Conservation (phyloP, 64 coral and sea anemone species). For the Montipora foliosa region DNA sequence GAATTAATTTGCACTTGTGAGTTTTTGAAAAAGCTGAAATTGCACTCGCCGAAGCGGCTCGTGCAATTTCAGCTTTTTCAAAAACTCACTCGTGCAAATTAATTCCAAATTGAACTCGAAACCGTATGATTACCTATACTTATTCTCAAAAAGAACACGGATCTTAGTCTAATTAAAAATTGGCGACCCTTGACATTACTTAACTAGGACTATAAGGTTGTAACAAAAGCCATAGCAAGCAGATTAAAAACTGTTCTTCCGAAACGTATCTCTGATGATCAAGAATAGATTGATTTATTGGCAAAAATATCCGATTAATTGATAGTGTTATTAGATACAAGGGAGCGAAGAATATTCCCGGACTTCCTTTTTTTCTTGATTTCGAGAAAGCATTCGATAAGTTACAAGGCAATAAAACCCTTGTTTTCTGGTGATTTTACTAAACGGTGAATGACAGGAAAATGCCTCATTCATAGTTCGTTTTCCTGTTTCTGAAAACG, state of each 20-base stretch:
- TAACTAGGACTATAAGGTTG: not conserved
- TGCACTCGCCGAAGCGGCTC: too few relatives aligned
- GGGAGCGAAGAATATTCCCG: not conserved
- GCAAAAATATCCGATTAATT: conserved; percentile 1
- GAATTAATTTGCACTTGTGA: too few relatives aligned
- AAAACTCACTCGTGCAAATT: too few relatives aligned
- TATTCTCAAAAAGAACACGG: not conserved
- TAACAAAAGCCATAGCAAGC: not conserved
- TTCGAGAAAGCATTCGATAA: not conserved
- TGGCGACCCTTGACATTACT: not conserved
- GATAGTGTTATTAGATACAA: not conserved
- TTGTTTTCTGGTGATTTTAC: too few relatives aligned
- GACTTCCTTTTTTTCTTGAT: not conserved
- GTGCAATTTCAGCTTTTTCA: too few relatives aligned
- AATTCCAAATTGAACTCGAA: too few relatives aligned
- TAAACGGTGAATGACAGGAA: too few relatives aligned
- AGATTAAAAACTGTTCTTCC: conserved; percentile 1
- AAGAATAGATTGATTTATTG: conserved; percentile 11
- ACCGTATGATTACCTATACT: too few relatives aligned
- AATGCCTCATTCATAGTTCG: too few relatives aligned
- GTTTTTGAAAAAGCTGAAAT: too few relatives aligned
- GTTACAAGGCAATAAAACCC: too few relatives aligned
- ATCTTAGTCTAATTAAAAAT: not conserved
- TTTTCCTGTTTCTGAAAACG: too few relatives aligned
- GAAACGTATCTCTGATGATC: not conserved